phyloP scores from a whole-genome alignment of 2,113 vertebrate genomes.

The Erythrolamprus reginae region DNA sequence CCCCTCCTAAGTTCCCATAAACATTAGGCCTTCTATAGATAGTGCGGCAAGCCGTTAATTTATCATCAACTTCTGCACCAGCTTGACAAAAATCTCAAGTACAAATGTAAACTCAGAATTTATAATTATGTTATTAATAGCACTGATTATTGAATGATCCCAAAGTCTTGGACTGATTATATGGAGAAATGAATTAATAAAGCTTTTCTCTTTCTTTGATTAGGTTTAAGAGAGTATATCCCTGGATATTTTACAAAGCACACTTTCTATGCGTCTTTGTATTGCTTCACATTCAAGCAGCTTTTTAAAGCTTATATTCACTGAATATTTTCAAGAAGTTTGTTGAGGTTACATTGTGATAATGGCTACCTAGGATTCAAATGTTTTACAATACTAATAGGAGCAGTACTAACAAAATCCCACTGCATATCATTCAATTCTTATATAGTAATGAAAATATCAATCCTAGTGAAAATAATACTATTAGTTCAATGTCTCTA shows the following conservation, averaged over 20 bases:
- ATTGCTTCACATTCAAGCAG: slow-evolving; percentile 18
- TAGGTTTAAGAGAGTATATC: slow-evolving; percentile 33
- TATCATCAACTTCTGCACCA: too few species aligned
- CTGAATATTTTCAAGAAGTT: background rate
- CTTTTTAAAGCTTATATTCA: background rate
- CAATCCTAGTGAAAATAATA: background rate
- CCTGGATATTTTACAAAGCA: slow-evolving; percentile 17
- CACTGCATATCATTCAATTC: background rate
- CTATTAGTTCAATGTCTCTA: background rate
- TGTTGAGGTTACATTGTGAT: background rate
- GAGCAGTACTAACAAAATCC: background rate
- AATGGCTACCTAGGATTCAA: background rate
- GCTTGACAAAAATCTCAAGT: slow-evolving; percentile 11
- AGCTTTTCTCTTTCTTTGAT: slow-evolving; percentile 25
- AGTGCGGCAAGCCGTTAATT: too few species aligned
- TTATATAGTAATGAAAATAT: background rate
- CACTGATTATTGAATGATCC: slow-evolving; percentile 31
- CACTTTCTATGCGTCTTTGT: slow-evolving; percentile 40
- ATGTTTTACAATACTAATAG: background rate
- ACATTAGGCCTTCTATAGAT: too few species aligned
- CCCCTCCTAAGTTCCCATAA: too few species aligned
- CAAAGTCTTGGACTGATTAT: slow-evolving; percentile 12
- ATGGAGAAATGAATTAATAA: slow-evolving; percentile 35
- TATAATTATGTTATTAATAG: slow-evolving; percentile 40
- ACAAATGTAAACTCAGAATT: slow-evolving; percentile 32